Evolutionary conservation across 64 coral and sea anemone species (phyloP), one percentile per base, ranked within the genome.

Genomic region (Montipora cactus): DNA sequence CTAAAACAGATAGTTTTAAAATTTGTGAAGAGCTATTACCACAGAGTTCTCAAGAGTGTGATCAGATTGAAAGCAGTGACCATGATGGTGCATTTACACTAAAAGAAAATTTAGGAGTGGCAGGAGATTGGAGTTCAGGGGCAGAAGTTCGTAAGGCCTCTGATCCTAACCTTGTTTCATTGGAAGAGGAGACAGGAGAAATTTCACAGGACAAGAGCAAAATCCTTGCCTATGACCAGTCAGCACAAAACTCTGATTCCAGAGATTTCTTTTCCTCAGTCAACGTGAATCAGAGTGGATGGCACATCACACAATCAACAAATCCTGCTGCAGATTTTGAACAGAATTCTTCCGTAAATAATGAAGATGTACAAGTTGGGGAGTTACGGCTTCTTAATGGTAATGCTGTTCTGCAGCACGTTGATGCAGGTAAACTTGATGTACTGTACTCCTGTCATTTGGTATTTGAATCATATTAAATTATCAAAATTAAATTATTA

Each of bases 361-460:
- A 74, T 15, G 50, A 81, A 9, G 89, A 91, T 45, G 48, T 82
- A 5, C 50, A 49, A 8, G 16, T 10, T 45, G 45, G 13, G 3
- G 77, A 53, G 13, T 52, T 46, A 19, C 5, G 12, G 0, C 18
- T 50, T 57, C 53, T 8, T 22, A 64, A 49, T 21, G 66, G 67
- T 18, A 19, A 37, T 50, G 8, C 49, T 85, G 82, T 50, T 71
- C 1, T 85, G 64, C 82, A 85, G 47, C 67, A 64, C 20, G 66
- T 85, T 70, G 82, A 85, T 71, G 62, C 82, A 85, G 82, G 82
- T 85, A 78, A 5, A 4, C 11, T 57, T 57, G 53, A 57, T 57
- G 53, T 57, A 11, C 53, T 57, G 53, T 57, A 57, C 6, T 57
- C 7, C 53, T 8, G 6, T 57, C 53, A 57, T 57, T 57, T 8